Percentiles rank a stretch among this genome's conserved stretches.
phyloP scores from a whole-genome alignment of 1,140 invertebrate species.

The Aphis gossypii region DNA sequence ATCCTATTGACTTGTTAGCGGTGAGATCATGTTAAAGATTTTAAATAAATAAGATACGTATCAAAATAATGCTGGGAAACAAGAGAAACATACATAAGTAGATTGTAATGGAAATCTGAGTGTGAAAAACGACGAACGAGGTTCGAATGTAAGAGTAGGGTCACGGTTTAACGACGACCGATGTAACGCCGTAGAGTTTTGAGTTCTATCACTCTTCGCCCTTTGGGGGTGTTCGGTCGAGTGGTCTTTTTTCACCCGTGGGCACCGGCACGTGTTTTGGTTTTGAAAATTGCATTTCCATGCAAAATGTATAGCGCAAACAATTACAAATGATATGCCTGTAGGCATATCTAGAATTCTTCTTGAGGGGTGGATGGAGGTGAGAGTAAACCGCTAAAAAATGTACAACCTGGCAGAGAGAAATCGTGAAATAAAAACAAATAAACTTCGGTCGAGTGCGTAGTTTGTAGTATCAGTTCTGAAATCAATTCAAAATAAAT shows the following conservation, averaged over 20 bases:
- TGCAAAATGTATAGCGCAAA: neutral
- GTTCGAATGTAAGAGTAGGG: neutral
- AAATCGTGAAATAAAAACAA: neutral
- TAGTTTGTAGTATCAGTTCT: neutral
- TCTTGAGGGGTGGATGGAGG: neutral
- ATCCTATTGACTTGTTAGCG: neutral
- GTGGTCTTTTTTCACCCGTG: neutral
- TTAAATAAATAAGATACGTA: neutral
- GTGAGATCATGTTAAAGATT: neutral
- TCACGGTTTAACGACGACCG: neutral
- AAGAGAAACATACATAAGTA: neutral
- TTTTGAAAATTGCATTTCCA: neutral
- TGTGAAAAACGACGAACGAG: neutral
- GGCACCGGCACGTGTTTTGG: neutral
- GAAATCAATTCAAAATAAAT: conserved; percentile 1
- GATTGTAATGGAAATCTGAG: neutral
- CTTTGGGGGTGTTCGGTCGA: neutral
- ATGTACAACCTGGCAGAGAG: neutral
- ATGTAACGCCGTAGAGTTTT: neutral
- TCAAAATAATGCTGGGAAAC: neutral
- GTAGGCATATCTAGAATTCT: neutral
- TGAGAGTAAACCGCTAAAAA: neutral
- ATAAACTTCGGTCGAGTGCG: neutral
- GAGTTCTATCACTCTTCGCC: neutral
- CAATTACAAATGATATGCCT: neutral